Evolutionary conservation across 92 coral and sea anemone genomes (phyloP), one percentile per base, ranked within the genome.

Genomic region (Actinernus sp.): DNA sequence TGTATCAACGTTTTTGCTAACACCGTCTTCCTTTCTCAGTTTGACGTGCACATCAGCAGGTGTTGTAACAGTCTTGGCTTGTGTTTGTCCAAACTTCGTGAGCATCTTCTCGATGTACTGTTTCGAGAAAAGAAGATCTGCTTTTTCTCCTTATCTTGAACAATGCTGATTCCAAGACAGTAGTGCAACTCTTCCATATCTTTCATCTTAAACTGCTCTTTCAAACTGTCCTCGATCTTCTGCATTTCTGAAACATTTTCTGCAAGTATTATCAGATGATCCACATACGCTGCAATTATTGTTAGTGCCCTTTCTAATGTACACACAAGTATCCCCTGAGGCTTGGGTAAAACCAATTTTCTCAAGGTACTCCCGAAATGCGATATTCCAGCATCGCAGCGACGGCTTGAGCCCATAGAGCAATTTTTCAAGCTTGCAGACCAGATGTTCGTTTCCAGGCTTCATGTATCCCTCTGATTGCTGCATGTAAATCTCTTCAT

Each of bases 31-130:
- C 69, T 78, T 69, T 36, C 41, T 59, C 40, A 80, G 65, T 39
- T 63, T 80, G 28, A 80, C 81, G 47, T 73, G 71, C 22, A 73
- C 53, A 55, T 72, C 88, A 55, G 69, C 75, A 31, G 87, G 82
- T 73, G 55, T 81, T 25, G 83, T 51, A 58, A 82, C 72, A 3
- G 65, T 31, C 65, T 82, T 82, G 4, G 73, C 83, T 73, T 63
- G 62, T n/a, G 37, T 64, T 81, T 55, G 75, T 28, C 69, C 81
- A 47, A 26, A 69, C 55, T 13, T 70, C 43, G 27, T 31, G 50
- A 68, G 37, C 37, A 67, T 9, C 39, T 55, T 77, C 29, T 46
- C 49, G 33, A 52, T 52, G 25, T 71, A 38, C 27, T 50, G 79
- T 31, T 29, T 46, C 41, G 54, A 41, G 39, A 34, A 45, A 71